Base-by-base conservation (phyloP, 2,797 vertebrate genomes). In the Carcharodon carcharias region DNA sequence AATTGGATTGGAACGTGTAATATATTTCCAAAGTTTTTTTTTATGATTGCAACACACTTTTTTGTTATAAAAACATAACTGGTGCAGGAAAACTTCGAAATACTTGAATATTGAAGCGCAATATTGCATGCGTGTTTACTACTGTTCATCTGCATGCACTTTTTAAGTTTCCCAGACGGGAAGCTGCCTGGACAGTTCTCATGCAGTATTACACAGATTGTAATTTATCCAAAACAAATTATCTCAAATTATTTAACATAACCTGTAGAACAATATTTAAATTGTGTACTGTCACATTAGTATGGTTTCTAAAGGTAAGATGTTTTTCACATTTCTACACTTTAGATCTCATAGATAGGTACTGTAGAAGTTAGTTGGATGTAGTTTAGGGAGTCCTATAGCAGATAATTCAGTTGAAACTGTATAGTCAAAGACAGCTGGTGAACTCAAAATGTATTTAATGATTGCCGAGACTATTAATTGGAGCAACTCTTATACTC, bases 401-500 rank as follows among this genome's bases (percentile, higher is more conserved):
- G 69, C 45, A 54, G 26, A 45, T 69, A 95, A 26, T 91, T n/a
- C 58, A 61, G 65, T 45, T 71, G 23, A 95, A 94, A 71, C 35
- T 58, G 16, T 77, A 67, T 61, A 73, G 28, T 71, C 31, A 61
- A 31, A 91, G 28, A 18, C 58, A 63, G 58, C 56, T 21, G 21
- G 89, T 63, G 89, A 92, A 58, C 56, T 92, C 58, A 92, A 92
- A 58, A 63, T 35, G 89, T n/a, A 92, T 63, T 85, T 85, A 50
- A 21, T 45, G n/a, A 11, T 93, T 93, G 91, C 61, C 11, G 63
- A 93, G 18, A 67, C 26, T 73, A 28, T 31, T 58, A 95, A 77
- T 73, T 56, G 65, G 31, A 69, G 94, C 67, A 56, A 11, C 45
- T 95, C 12, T 95, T 77, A 56, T 73, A 73, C 16, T 56, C 28